Base-by-base conservation (phyloP, 2,113 vertebrate species). In the Oncorhynchus kisutch region DNA sequence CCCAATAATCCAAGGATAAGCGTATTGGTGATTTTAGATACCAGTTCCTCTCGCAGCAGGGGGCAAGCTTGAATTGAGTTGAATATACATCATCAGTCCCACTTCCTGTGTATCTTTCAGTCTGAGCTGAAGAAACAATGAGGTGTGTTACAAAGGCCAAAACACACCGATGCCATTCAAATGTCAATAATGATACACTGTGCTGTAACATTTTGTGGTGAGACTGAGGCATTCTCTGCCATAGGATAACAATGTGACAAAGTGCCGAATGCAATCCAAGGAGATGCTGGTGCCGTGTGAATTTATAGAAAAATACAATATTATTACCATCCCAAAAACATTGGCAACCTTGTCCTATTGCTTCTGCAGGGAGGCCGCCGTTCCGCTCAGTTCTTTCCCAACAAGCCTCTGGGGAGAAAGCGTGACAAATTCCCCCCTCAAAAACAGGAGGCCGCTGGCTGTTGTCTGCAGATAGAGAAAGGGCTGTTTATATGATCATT, bases 281-380 rank as follows among this genome's bases (percentile, higher is more conserved):
- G n/a, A n/a, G 11, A n/a, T 22, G 20, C 5, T 22, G 62, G 62
- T 25, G 62, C 9, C 62, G 25, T 11, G 18, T 64, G 62, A 22
- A 3, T 64, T 2, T 64, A n/a, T 22, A 25, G 62, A 22, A 64
- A 64, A 64, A 64, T n/a, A 25, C 62, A 25, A 22, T 25, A 25
- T 64, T 25, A 34, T 83, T 80, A 20, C 86, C 80, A 18, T 45
- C 9, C 9, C 39, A 45, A 45, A 45, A 45, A 45, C 8, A 45
- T 65, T 51, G 78, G 29, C 48, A 69, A 74, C 74, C 71, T 27
- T 1, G 24, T 57, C 59, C 16, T 73, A 71, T 75, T 70, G 72
- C 66, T 74, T 79, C 51, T n/a, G 66, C 67, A 62, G 77, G 71
- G 75, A 83, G 72, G 62, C 81, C 64, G 78, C 81, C 76, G 60